These are phyloP conservation scores for Syrmaticus mikado DNA, from an alignment of 2,113 vertebrate species.

Conservation along the genomic window DNA sequence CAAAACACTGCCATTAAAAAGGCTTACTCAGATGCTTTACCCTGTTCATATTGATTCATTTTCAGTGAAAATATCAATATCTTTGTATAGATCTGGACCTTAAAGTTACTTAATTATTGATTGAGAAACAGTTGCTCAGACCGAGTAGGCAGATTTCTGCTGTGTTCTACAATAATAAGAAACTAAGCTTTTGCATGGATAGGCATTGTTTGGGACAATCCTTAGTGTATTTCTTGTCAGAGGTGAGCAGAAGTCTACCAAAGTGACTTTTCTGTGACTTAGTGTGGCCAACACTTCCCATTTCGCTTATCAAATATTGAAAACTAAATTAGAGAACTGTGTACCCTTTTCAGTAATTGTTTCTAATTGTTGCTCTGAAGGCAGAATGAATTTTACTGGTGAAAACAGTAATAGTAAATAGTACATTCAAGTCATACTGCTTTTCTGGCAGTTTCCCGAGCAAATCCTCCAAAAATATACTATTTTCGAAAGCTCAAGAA, in stretches of 20 bases:
- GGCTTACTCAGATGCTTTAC: slow-evolving; percentile 85
- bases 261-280: slow-evolving; percentile 76
- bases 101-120: slow-evolving; percentile 93
- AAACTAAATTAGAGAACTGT: slow-evolving; percentile 48
- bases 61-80: slow-evolving; percentile 94
- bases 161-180: slow-evolving; percentile 80
- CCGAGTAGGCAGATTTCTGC: slow-evolving; percentile 84
- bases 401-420: background rate
- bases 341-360: background rate
- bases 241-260: slow-evolving; percentile 68
- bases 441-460: slow-evolving; percentile 2
- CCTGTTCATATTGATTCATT: slow-evolving; percentile 88
- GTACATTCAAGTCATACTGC: background rate
- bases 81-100: slow-evolving; percentile 86
- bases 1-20: slow-evolving; percentile 88
- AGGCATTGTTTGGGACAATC: slow-evolving; percentile 73
- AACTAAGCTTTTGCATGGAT: slow-evolving; percentile 73
- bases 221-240: slow-evolving; percentile 75
- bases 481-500: background rate
- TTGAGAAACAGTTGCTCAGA: slow-evolving; percentile 82
- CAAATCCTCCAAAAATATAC: background rate
- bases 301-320: slow-evolving; percentile 22
- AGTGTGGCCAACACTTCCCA: slow-evolving; percentile 37
- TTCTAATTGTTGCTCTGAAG: slow-evolving; percentile 20
- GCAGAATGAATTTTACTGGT: background rate